Conservation (phyloP, 2,888 invertebrate species). For the Xylota segnis region DNA sequence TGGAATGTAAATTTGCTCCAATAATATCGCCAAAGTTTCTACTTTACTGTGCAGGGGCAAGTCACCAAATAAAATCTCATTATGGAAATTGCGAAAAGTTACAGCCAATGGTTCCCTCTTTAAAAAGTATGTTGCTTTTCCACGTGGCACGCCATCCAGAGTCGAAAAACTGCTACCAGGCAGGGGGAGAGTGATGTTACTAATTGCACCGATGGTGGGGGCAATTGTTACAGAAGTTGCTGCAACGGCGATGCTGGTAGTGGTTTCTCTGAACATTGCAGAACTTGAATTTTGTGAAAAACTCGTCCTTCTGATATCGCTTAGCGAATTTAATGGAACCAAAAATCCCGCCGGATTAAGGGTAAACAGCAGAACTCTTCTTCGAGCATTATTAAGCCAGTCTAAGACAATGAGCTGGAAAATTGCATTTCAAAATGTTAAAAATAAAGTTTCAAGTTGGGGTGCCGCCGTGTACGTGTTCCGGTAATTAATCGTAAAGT, state of each 20-base stretch:
- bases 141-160: slow-evolving; percentile 82
- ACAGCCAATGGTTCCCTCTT: slow-evolving; percentile 84
- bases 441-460: slow-evolving; percentile 42
- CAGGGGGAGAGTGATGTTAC: slow-evolving; percentile 79
- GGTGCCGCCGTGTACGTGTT: slow-evolving; percentile 28
- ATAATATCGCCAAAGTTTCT: slow-evolving; percentile 89
- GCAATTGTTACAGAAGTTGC: slow-evolving; percentile 62
- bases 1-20: slow-evolving; percentile 91
- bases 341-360: slow-evolving; percentile 85
- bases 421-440: slow-evolving; percentile 58
- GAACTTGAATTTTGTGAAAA: slow-evolving; percentile 47
- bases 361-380: slow-evolving; percentile 83
- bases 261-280: slow-evolving; percentile 51
- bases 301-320: slow-evolving; percentile 80
- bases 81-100: slow-evolving; percentile 83
- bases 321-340: slow-evolving; percentile 83
- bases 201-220: slow-evolving; percentile 65
- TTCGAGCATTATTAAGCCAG: slow-evolving; percentile 83
- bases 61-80: slow-evolving; percentile 89
- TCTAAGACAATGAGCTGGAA: slow-evolving; percentile 83
- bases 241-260: slow-evolving; percentile 56
- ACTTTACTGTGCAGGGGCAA: slow-evolving; percentile 89
- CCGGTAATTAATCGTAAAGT: slow-evolving; percentile 41
- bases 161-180: slow-evolving; percentile 82
- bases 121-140: slow-evolving; percentile 86